Evolutionary conservation across 2,797 vertebrate species (phyloP), one percentile per base, ranked within the genome.

Genomic region (Hipposideros larvatus): DNA sequence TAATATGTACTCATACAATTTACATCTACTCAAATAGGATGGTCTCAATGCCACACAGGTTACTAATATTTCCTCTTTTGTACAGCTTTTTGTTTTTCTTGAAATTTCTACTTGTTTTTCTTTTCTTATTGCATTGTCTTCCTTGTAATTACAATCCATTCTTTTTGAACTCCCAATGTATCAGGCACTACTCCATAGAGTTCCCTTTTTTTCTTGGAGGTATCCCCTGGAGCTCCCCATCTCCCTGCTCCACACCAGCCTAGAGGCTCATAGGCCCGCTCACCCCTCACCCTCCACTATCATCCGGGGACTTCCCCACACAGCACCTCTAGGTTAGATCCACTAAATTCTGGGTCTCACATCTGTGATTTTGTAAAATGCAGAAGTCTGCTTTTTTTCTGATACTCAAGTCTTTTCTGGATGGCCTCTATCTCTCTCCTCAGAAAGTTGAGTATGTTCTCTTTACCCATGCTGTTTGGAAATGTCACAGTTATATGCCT

Each of bases 241-340:
- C 21, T 37, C 14, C 24, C 13, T 61, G 21, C 13, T 83, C n/a
- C 28, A 55, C 7, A 34, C 34, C 34, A 48, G 28, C 43, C 79
- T 48, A 10, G 55, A 1, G 0, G 79, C 43, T 53, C 79, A 11
- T 3, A 41, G 74, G 21, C 41, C 15, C 3, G 4, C 11, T 46
- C 14, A 0, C 15, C 1, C 21, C 22, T 0, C 3, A 4, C 3
- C 73, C 10, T 3, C 15, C 1, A 5, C n/a, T n/a, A 8, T 28
- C 21, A 68, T 5, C 21, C 4, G 6, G 2, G 68, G 28, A 75
- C 37, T 22, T 66, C 16, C 15, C 11, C n/a, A 1, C 16, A 53
- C 0, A 2, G 0, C 5, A 10, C 71, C 22, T 61, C 5, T 14
- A n/a, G 15, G 53, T 71, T 48, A 43, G 11, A 43, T 21, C 11